These are phyloP conservation scores for Conomelus anceps DNA, from an alignment of 2,888 invertebrate species.

Conservation along the genomic window DNA sequence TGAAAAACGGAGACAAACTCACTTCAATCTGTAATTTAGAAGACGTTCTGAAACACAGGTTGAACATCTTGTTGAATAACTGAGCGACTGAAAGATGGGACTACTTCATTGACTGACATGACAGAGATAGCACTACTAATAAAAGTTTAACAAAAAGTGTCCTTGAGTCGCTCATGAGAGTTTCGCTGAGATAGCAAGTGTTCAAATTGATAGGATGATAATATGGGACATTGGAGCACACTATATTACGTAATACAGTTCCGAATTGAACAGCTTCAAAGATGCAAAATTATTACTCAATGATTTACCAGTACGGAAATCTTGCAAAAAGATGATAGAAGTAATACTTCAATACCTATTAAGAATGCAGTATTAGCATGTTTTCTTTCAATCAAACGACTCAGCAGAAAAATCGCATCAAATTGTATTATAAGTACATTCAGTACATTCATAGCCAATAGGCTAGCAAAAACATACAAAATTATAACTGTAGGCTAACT, in stretches of 20 bases:
- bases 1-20: background rate
- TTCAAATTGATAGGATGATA: background rate
- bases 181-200: background rate
- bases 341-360: background rate
- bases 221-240: background rate
- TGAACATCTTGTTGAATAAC: background rate
- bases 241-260: background rate
- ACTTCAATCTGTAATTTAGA: background rate
- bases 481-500: too few species aligned
- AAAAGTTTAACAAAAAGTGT: background rate
- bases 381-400: too few species aligned
- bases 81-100: background rate
- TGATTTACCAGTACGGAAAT: background rate
- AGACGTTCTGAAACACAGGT: background rate
- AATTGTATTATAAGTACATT: too few species aligned
- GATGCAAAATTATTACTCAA: background rate
- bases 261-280: background rate
- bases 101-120: background rate
- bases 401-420: too few species aligned
- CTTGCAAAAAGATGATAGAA: background rate
- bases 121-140: background rate
- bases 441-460: too few species aligned
- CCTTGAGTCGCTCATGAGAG: background rate
- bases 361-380: too few species aligned
- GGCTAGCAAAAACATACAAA: too few species aligned